phyloP scores from a whole-genome alignment of 1,140 invertebrate genomes.

The Anastrepha obliqua region DNA sequence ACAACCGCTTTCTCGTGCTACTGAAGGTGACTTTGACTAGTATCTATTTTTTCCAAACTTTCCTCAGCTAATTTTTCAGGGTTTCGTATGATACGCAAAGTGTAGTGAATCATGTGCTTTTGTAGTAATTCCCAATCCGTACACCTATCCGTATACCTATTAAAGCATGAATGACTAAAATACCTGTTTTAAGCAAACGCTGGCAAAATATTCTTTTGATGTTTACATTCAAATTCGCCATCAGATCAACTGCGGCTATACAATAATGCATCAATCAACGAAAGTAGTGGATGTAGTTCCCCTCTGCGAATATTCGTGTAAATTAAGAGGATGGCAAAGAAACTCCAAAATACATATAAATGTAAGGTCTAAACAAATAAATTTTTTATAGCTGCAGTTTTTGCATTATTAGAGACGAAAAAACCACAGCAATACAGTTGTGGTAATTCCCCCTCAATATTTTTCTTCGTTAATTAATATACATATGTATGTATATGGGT shows the following conservation, averaged over 20 bases:
- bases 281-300: neutral
- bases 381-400: neutral
- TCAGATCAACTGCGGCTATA: neutral
- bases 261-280: neutral
- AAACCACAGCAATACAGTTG: neutral
- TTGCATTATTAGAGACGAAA: neutral
- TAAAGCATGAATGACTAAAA: neutral
- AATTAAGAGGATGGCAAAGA: neutral
- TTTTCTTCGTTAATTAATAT: neutral
- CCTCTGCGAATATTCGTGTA: neutral
- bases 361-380: neutral
- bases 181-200: neutral
- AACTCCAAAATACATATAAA: slow-evolving; percentile 8
- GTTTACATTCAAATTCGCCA: neutral
- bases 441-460: slow-evolving; percentile 17
- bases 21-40: too few relatives aligned
- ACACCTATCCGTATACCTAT: too few relatives aligned
- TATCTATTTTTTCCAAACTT: too few relatives aligned
- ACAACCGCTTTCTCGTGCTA: too few relatives aligned
- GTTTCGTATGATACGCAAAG: neutral
- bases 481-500: neutral
- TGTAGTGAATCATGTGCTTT: neutral
- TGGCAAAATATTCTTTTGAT: neutral
- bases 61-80: too few relatives aligned
- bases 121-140: neutral